Conservation (phyloP, 1,140 invertebrate genomes). For the Meloidogyne floridensis region DNA sequence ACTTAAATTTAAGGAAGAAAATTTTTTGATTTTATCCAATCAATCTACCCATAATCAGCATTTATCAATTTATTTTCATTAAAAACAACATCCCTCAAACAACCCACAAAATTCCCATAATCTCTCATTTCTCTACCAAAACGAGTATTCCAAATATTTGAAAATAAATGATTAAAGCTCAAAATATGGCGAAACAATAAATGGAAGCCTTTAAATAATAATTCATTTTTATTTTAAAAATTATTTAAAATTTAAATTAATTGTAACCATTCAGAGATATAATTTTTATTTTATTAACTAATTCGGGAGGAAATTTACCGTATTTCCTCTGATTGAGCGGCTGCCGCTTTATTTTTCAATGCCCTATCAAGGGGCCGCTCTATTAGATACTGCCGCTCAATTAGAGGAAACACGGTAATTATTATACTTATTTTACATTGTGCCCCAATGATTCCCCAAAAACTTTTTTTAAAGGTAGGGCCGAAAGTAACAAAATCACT, state of each 20-base stretch:
- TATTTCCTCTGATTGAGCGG: no score
- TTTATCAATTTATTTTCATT: conserved; percentile 18
- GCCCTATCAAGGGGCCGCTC: no score
- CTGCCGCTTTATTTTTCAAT: no score
- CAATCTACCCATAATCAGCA: conserved; percentile 21
- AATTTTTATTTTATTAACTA: no score
- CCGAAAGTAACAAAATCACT: no score
- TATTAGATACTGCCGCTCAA: no score
- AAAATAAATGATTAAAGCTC: background rate
- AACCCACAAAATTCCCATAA: conserved; percentile 27
- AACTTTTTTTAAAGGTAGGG: no score
- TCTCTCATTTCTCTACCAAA: conserved; percentile 29
- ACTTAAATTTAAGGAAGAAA: conserved; percentile 8
- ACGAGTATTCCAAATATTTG: conserved; percentile 13
- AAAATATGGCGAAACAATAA: conserved; percentile 14
- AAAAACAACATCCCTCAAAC: conserved; percentile 32
- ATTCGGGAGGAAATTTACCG: no score
- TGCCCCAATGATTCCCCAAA: no score
- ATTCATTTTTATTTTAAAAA: background rate
- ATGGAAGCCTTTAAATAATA: background rate
- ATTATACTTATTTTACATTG: no score
- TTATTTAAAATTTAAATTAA: background rate
- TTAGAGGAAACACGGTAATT: no score
- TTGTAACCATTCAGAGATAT: no score
- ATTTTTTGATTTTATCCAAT: background rate